Conservation (phyloP, 2,113 vertebrate species). For the Brienomyrus longianalis region DNA sequence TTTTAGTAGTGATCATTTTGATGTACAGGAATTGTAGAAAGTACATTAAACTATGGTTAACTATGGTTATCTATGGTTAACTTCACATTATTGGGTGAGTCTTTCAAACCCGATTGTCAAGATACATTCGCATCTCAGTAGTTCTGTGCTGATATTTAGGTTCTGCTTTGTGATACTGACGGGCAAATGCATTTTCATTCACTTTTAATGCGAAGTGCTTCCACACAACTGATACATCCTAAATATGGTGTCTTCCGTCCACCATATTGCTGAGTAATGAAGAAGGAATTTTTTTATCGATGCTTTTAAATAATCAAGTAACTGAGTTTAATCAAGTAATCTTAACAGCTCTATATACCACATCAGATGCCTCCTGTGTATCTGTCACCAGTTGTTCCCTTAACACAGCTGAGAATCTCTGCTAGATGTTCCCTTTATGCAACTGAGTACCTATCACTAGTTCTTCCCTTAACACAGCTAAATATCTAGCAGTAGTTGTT, state of each 20-base stretch:
- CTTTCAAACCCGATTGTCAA: not conserved
- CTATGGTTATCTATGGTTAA: not conserved
- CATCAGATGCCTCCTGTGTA: not conserved
- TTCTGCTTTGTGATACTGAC: not conserved
- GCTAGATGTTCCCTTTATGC: not conserved
- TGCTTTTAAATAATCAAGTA: not conserved
- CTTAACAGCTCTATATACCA: not conserved
- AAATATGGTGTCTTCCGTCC: not conserved
- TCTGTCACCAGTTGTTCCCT: not conserved
- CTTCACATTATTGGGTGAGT: not conserved
- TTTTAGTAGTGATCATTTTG: not conserved
- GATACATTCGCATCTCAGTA: not conserved
- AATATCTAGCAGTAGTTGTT: not conserved
- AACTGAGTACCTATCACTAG: not conserved
- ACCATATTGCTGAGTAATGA: not conserved
- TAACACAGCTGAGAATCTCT: not conserved
- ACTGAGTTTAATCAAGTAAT: not conserved
- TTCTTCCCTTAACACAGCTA: not conserved
- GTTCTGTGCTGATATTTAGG: not conserved
- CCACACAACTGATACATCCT: not conserved
- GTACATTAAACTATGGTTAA: not conserved
- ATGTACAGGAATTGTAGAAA: not conserved
- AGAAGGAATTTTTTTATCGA: not conserved
- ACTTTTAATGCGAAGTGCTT: not conserved
- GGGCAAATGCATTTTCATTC: not conserved